Evolutionary conservation across 2,113 vertebrate species (phyloP).

Genomic region (Lucifuga dentata): DNA sequence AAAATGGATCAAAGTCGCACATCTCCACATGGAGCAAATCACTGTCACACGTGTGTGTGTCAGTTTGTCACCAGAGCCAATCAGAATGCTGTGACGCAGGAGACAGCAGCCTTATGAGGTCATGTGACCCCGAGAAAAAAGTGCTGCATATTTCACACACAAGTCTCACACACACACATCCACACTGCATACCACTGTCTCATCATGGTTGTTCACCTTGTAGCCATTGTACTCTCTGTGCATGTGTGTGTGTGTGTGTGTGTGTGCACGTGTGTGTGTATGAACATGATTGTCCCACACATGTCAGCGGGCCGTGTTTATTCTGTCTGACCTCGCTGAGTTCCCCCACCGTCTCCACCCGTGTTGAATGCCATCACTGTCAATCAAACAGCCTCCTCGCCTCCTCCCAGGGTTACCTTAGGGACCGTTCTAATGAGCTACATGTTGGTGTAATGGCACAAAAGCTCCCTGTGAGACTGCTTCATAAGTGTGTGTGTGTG

Average conservation of each 20-base stretch:
- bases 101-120: conserved; percentile 8
- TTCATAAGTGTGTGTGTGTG: too few relatives aligned
- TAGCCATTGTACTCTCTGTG: conserved; percentile 21
- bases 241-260: background rate
- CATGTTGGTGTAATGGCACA: conserved; percentile 56
- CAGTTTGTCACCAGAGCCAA: too few relatives aligned
- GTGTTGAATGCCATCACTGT: conserved; percentile 77
- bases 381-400: conserved; percentile 65
- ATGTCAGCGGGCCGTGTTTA: conserved; percentile 58
- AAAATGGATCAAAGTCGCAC: too few relatives aligned
- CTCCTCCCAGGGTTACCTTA: conserved; percentile 42
- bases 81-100: background rate
- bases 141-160: conserved; percentile 26
- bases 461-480: conserved; percentile 41
- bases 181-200: conserved; percentile 31
- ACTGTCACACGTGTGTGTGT: conserved; percentile 34
- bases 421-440: conserved; percentile 74
- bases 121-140: conserved; percentile 1
- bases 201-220: conserved; percentile 26
- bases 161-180: conserved; percentile 3
- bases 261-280: too few relatives aligned
- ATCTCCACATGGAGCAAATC: too few relatives aligned
- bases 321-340: conserved; percentile 55
- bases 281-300: conserved; percentile 25
- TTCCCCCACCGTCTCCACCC: conserved; percentile 59